Evolutionary conservation across 2,797 vertebrate species (phyloP).

Genomic region (Cossypha polioptera): DNA sequence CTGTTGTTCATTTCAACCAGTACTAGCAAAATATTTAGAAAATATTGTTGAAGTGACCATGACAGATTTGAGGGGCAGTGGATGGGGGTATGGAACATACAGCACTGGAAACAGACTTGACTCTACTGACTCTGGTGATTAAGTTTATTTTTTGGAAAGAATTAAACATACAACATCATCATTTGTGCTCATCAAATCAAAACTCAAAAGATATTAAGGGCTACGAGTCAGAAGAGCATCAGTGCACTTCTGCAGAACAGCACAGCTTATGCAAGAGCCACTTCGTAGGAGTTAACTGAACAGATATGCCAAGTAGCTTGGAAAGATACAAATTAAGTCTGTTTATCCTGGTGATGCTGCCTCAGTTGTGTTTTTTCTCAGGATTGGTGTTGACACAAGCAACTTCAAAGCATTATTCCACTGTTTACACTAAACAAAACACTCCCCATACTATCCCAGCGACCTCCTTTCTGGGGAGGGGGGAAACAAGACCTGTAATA

Average conservation of each 20-base stretch:
- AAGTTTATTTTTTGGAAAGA: neutral
- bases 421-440: conserved; percentile 46
- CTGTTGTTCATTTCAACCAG: neutral
- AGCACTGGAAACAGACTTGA: neutral
- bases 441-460: conserved; percentile 11
- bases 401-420: conserved; percentile 62
- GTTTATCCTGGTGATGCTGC: neutral
- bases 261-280: neutral
- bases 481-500: conserved; percentile 19
- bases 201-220: neutral
- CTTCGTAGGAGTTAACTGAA: neutral
- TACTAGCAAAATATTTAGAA: neutral
- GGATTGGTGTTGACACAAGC: conserved; percentile 35
- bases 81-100: neutral
- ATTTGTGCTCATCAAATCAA: neutral
- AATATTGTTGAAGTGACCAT: neutral
- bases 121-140: neutral
- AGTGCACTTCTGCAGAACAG: neutral
- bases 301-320: neutral
- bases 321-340: conserved; percentile 28
- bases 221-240: neutral
- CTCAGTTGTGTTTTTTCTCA: neutral
- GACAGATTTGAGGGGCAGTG: neutral
- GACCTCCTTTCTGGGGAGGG: conserved; percentile 11
- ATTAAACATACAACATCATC: neutral